Conservation (phyloP, 2,888 invertebrate species). For the Brachypalpus laphriformis region DNA sequence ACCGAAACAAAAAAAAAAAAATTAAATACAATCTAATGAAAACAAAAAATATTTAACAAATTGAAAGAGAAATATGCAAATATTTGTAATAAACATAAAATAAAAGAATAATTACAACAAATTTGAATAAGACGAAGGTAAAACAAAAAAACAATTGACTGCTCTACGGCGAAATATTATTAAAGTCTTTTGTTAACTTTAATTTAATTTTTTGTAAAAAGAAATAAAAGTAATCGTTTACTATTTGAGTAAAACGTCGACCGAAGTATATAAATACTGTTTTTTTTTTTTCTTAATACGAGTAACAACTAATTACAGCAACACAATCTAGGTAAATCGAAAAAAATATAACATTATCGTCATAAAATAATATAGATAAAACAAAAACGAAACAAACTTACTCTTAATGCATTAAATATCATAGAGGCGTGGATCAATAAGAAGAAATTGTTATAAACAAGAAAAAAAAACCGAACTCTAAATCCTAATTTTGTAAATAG, state of each 20-base stretch:
- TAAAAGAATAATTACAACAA: neutral
- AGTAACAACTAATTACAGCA: constrained; percentile 55
- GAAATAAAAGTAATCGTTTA: constrained; percentile 28
- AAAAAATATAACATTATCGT: constrained; percentile 50
- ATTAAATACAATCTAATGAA: constrained; percentile 39
- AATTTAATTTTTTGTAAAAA: constrained; percentile 36
- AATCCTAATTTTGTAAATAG: constrained; percentile 71
- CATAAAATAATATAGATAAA: constrained; percentile 30
- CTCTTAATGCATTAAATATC: constrained; percentile 75
- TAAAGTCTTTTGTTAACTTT: neutral
- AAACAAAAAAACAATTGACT: constrained; percentile 41
- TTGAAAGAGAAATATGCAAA: constrained; percentile 18
- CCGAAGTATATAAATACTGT: constrained; percentile 41
- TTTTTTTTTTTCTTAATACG: constrained; percentile 52
- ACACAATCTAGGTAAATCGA: constrained; percentile 65
- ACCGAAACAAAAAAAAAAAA: constrained; percentile 28
- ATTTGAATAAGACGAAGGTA: constrained; percentile 18
- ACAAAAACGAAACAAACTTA: constrained; percentile 56
- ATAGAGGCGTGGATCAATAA: constrained; percentile 71
- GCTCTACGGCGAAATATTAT: constrained; percentile 53
- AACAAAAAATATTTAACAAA: constrained; percentile 26
- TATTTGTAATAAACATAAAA: constrained; percentile 48
- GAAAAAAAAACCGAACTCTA: constrained; percentile 28
- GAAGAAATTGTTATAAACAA: constrained; percentile 55
- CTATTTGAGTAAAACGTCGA: constrained; percentile 46